Base-by-base conservation (phyloP, 2,113 vertebrate genomes). In the Neodontobutis hainanensis region DNA sequence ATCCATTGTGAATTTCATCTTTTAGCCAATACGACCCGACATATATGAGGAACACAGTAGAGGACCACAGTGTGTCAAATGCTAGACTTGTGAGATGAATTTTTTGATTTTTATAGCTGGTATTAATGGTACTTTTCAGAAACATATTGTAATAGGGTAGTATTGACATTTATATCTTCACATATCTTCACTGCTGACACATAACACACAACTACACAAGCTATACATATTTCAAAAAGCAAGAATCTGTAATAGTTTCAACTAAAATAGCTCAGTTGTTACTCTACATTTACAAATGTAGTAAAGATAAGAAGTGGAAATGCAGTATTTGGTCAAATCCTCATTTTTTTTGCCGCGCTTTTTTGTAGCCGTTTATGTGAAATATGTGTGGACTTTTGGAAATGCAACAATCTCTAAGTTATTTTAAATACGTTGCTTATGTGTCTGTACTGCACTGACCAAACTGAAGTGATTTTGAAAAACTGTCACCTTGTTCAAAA, bases 371-470 rank as follows among this genome's bases (percentile, higher is more conserved):
- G 65, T 45, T 79, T 45, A 48, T 75, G 45, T 82, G 16, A 77
- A 47, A 57, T 50, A 51, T 8, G 49, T 83, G 71, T 76, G 43
- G 71, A 52, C 63, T 82, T 46, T 44, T 2, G 61, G 78, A 73
- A 68, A 38, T 69, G 62, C 46, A 80, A 48, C 56, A 64, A 49
- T 58, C 58, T 50, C 50, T 49, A 50, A 76, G 56, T 72, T 57
- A 62, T 48, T 84, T 80, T 69, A 55, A n/a, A 52, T 16, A 19
- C 49, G 68, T 61, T 44, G 53, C 75, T 75, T 67, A 35, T 65
- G 64, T 84, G 69, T 85, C 81, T 80, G 69, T 87, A 67, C 71
- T 65, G 57, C 70, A 71, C 61, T 78, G 71, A 82, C 67, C 73
- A 67, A 80, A 71, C 61, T 71, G 50, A 65, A 61, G 61, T 84